phyloP scores from a whole-genome alignment of 2,113 vertebrate species.

The Tamias sibiricus region DNA sequence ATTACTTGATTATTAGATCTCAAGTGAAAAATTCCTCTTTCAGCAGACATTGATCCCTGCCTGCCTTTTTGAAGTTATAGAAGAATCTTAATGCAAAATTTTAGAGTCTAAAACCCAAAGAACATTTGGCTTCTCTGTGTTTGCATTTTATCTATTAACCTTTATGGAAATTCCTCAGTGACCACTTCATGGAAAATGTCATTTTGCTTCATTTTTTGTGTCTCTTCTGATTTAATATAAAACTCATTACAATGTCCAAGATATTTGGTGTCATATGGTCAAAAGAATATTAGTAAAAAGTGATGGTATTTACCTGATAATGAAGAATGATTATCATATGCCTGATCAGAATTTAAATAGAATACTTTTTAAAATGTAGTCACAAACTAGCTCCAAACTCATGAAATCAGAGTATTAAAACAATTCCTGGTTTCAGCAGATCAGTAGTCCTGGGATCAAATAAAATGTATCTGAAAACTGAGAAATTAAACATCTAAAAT shows the following conservation, averaged over 20 bases:
- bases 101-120: not conserved
- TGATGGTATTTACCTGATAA: not conserved
- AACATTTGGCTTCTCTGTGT: not conserved
- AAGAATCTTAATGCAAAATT: not conserved
- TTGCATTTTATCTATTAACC: not conserved
- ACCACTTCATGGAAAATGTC: not conserved
- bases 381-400: slow-evolving; percentile 46
- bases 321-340: not conserved
- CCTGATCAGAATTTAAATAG: slow-evolving; percentile 55
- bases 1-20: not conserved
- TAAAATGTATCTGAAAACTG: slow-evolving; percentile 74
- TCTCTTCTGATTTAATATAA: not conserved
- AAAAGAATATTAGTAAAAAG: slow-evolving; percentile 36
- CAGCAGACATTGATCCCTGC: not conserved
- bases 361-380: slow-evolving; percentile 56
- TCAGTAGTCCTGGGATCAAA: slow-evolving; percentile 64
- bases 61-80: not conserved
- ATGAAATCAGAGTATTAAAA: slow-evolving; percentile 57
- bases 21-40: not conserved
- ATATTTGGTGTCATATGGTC: not conserved
- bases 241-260: not conserved
- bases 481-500: slow-evolving; percentile 83
- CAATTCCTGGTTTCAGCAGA: slow-evolving; percentile 67
- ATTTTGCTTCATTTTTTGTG: slow-evolving; percentile 25
- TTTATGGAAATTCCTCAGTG: not conserved